Evolutionary conservation across 2,113 vertebrate species (phyloP).

Genomic region (Hylia prasina): DNA sequence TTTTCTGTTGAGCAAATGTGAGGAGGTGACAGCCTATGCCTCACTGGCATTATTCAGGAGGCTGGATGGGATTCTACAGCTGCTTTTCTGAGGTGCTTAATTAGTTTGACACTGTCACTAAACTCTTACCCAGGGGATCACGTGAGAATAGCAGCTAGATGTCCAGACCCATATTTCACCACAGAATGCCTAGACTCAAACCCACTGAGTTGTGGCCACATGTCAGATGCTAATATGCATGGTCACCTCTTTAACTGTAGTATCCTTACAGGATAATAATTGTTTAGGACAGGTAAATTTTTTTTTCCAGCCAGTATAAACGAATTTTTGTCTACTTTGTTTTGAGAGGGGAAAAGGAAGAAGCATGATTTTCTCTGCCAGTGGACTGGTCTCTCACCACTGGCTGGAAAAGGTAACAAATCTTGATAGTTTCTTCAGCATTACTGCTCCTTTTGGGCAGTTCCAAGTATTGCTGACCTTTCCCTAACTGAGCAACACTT

Average conservation of each 20-base stretch:
- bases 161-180: constrained; percentile 34
- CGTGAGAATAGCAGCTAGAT: not conserved
- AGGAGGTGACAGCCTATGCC: not conserved
- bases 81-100: constrained; percentile 5
- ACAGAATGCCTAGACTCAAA: not conserved
- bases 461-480: constrained; percentile 1
- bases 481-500: constrained; percentile 35
- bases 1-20: not conserved
- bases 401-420: not conserved
- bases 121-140: not conserved
- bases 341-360: not conserved
- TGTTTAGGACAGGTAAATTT: constrained; percentile 34
- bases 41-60: not conserved
- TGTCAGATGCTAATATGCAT: constrained; percentile 15
- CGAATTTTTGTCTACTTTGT: constrained; percentile 2
- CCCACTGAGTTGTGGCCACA: not conserved
- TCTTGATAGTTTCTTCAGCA: not conserved
- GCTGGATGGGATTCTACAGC: not conserved
- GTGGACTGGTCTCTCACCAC: not conserved
- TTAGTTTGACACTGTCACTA: constrained; percentile 39
- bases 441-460: not conserved
- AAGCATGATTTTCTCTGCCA: not conserved
- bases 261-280: not conserved
- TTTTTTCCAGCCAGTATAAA: constrained; percentile 16
- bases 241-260: not conserved